A percentile compares a stretch with the other conserved stretches of the same genome.
These are phyloP conservation scores for Bombycilla garrulus DNA, from an alignment of 2,113 vertebrate species.

Conservation along the genomic window DNA sequence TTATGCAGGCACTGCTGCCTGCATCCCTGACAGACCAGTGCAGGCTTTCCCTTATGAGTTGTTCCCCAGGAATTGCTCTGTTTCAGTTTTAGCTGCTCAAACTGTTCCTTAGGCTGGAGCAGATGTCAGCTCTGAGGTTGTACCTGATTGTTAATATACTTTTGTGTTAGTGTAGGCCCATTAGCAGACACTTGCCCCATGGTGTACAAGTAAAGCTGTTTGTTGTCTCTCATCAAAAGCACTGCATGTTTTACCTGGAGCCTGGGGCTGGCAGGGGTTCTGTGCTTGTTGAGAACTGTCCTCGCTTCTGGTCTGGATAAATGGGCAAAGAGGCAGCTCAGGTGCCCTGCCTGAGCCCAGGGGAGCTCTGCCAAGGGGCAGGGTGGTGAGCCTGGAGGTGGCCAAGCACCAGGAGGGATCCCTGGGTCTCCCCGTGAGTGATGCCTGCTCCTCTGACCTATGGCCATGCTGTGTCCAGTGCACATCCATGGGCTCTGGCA, in stretches of 20 bases:
- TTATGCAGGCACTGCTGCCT: neutral
- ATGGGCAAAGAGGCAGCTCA: neutral
- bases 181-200: neutral
- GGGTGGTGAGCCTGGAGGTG: neutral
- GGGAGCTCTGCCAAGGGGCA: neutral
- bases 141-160: slow-evolving; percentile 13
- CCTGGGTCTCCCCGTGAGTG: fast-evolving
- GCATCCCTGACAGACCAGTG: neutral
- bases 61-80: neutral
- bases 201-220: neutral
- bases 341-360: neutral
- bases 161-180: neutral
- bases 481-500: neutral
- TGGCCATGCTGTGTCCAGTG: fast-evolving
- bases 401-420: neutral
- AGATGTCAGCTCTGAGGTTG: neutral
- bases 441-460: neutral
- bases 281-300: neutral
- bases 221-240: neutral
- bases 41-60: neutral
- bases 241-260: neutral
- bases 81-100: neutral
- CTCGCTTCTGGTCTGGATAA: neutral
- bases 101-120: neutral
- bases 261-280: neutral